Base-by-base conservation (phyloP, 2,113 vertebrate genomes). In the Lathamus discolor region DNA sequence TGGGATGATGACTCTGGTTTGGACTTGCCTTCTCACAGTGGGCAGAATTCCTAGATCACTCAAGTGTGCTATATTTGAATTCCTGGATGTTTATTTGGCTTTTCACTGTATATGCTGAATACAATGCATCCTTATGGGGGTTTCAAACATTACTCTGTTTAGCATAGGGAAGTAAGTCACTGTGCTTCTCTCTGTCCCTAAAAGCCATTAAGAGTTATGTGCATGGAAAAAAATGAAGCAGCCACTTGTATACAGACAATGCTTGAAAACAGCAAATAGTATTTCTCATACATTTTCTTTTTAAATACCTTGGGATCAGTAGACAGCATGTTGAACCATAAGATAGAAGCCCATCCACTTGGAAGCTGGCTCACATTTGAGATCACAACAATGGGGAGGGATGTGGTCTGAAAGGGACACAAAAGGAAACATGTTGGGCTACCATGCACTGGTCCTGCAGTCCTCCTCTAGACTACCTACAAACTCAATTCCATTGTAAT, bases 291-390 rank as follows among this genome's bases (percentile, higher is more conserved):
- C 2, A 25, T 3, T 5, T 10, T 10, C 18, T 41, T 52, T 24
- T 62, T 54, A 14, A 73, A 80, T 97, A 99, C 99, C 98, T 99
- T 99, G 69, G 99, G 98, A 57, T 99, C 99, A 2, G 97, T 97
- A 87, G 98, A 98, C 66, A 99, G 97, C 99, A 99, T 99, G 98
- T 99, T 99, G 98, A 99, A 99, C 99, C 99, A 99, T 43, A 99
- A 96, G 96, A 99, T 99, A 67, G 99, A 99, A 75, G 99, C 99
- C 99, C 99, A 99, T 73, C 99, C 99, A 27, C 98, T 99, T 37
- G 99, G 99, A 64, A 99, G 98, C 97, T 99, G 99, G 95, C 99
- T 99, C 63, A 99, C 99, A 0, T 99, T 99, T 57, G 99, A 99
- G 97, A 99, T 99, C 77, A 99, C 99, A 49, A 99, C 99, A 5